Percentiles rank a stretch among this genome's conserved stretches.
These are phyloP conservation scores for Electrophaes corylata DNA, from an alignment of 2,888 invertebrate genomes.

Conservation along the genomic window DNA sequence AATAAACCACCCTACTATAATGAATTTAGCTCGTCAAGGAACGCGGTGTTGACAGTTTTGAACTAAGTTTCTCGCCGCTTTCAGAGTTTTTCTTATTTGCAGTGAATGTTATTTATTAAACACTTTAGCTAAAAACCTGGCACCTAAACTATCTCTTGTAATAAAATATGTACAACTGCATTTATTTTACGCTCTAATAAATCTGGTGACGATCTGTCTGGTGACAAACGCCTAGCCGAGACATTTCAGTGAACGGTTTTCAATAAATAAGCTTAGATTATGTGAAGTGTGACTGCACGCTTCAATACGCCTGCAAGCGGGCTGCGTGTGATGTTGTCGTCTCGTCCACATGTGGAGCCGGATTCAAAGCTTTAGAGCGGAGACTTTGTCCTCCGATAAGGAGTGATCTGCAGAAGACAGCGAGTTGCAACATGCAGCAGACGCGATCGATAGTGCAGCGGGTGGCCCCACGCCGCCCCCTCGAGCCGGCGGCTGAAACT, in stretches of 20 bases:
- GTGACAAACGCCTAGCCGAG: constrained; percentile 41
- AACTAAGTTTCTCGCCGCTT: constrained; percentile 46
- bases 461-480: constrained; percentile 45
- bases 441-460: constrained; percentile 81
- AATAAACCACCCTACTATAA: constrained; percentile 49
- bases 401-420: constrained; percentile 83
- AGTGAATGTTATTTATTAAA: constrained; percentile 15
- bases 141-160: neutral
- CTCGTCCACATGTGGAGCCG: constrained; percentile 46
- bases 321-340: constrained; percentile 53
- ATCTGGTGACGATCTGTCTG: constrained; percentile 39
- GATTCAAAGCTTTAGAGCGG: constrained; percentile 64
- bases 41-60: constrained; percentile 46
- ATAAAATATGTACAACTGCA: constrained; percentile 14
- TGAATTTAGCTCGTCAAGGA: constrained; percentile 56
- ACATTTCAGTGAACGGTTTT: constrained; percentile 56
- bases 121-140: neutral
- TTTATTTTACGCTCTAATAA: constrained; percentile 50
- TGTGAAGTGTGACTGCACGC: constrained; percentile 61
- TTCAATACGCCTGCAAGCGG: constrained; percentile 52
- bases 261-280: constrained; percentile 66
- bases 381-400: constrained; percentile 77
- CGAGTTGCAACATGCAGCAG: constrained; percentile 76
- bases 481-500: constrained; percentile 74
- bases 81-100: constrained; percentile 21